Conservation (phyloP, 2,888 invertebrate species). For the Elgonia sp. region DNA sequence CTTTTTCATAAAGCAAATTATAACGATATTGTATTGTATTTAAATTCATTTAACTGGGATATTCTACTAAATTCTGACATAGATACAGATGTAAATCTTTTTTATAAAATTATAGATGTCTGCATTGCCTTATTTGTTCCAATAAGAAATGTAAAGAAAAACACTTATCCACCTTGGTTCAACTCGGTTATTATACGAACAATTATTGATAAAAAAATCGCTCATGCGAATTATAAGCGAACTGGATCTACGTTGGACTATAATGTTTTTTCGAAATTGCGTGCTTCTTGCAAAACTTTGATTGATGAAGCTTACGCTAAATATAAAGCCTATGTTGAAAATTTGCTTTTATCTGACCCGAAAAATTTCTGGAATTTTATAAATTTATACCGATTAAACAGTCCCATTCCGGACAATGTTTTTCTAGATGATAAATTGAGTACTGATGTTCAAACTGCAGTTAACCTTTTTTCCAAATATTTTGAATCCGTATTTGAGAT, state of each 20-base stretch:
- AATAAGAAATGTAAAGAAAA: neutral
- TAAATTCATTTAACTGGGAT: slow-evolving; percentile 17
- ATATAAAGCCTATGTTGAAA: neutral
- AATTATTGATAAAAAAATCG: neutral
- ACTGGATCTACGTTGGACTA: neutral
- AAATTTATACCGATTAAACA: neutral
- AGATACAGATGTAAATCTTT: neutral
- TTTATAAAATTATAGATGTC: neutral
- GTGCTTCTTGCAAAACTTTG: neutral
- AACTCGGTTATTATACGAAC: neutral
- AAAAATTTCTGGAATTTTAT: neutral
- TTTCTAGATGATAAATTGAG: neutral
- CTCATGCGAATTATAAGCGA: neutral
- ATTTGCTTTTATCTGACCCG: neutral
- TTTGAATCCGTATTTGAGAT: neutral
- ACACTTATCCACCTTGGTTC: slow-evolving; percentile 4
- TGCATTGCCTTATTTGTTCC: slow-evolving; percentile 5
- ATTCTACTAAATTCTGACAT: neutral
- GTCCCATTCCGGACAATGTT: neutral
- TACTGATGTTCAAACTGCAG: neutral
- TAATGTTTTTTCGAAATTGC: neutral
- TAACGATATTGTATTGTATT: neutral
- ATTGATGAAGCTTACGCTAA: neutral
- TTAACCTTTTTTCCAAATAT: neutral
- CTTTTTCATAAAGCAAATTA: slow-evolving; percentile 3